Conservation (phyloP, 2,888 invertebrate species). For the Idaea straminata region DNA sequence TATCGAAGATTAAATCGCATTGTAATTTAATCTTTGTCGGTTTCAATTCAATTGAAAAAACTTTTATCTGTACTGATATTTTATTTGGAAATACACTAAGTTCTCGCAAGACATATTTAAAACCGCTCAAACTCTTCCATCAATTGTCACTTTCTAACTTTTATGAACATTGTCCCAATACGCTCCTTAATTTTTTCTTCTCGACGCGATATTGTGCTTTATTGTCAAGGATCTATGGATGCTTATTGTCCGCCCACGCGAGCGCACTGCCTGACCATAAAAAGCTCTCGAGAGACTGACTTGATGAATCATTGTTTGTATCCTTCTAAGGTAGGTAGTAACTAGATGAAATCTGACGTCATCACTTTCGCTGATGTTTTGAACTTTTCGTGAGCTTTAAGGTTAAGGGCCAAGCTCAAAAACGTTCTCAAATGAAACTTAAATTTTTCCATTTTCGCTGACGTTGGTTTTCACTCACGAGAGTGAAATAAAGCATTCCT, state of each 20-base stretch:
- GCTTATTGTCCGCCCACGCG: conserved; percentile 33
- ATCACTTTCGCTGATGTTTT: conserved; percentile 40
- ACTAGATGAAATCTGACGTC: conserved; percentile 30
- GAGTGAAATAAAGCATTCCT: neutral
- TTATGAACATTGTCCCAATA: conserved; percentile 24
- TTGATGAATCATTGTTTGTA: conserved; percentile 35
- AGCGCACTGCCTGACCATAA: conserved; percentile 31
- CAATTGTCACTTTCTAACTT: conserved; percentile 36
- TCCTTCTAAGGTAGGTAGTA: conserved; percentile 36
- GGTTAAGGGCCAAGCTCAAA: neutral
- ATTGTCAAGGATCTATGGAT: conserved; percentile 25
- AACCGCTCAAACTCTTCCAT: conserved; percentile 11
- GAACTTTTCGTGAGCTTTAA: conserved; percentile 14
- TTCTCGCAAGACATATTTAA: neutral
- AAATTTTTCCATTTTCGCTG: neutral
- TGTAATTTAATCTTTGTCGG: neutral
- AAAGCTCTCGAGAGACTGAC: conserved; percentile 20
- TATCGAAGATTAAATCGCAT: neutral
- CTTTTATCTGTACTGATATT: neutral
- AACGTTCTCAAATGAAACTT: neutral
- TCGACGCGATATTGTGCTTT: conserved; percentile 24
- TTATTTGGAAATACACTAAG: neutral
- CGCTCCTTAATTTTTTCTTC: neutral
- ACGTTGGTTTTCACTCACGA: neutral
- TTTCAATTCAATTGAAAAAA: too few relatives aligned